Conservation (phyloP, 2,888 invertebrate genomes). For the Myopa testacea region DNA sequence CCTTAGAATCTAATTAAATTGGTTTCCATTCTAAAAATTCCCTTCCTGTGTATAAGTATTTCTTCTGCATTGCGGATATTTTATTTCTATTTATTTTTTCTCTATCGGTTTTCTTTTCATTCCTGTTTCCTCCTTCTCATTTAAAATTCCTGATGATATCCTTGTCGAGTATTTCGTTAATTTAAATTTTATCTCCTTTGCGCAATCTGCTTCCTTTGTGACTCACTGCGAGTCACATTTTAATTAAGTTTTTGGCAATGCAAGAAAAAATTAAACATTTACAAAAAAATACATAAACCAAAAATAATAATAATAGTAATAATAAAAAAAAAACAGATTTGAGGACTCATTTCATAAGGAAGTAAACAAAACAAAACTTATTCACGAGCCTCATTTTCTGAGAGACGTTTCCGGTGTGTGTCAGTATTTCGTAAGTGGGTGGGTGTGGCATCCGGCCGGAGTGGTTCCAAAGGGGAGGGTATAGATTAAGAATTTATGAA, state of each 20-base stretch:
- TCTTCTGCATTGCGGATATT: constrained; percentile 27
- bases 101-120: too few species aligned
- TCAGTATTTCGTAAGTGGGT: constrained; percentile 7
- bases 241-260: constrained; percentile 33
- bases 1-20: constrained; percentile 22
- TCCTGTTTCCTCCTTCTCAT: not conserved
- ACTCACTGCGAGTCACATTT: constrained; percentile 33
- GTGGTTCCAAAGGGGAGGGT: not conserved
- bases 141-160: constrained; percentile 9
- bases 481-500: constrained; percentile 21
- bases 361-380: not conserved
- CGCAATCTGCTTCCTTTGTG: constrained; percentile 44
- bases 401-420: constrained; percentile 6
- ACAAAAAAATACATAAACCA: not conserved
- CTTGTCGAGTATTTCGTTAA: constrained; percentile 43
- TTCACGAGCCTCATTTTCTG: not conserved
- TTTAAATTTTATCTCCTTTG: constrained; percentile 48
- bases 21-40: not conserved
- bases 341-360: not conserved
- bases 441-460: not conserved
- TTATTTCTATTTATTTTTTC: not conserved
- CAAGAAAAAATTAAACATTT: not conserved
- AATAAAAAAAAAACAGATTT: not conserved
- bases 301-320: not conserved
- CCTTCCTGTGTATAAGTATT: not conserved